Evolutionary conservation across 1,140 invertebrate species (phyloP).

Genomic region (Drosophila arawakana): DNA sequence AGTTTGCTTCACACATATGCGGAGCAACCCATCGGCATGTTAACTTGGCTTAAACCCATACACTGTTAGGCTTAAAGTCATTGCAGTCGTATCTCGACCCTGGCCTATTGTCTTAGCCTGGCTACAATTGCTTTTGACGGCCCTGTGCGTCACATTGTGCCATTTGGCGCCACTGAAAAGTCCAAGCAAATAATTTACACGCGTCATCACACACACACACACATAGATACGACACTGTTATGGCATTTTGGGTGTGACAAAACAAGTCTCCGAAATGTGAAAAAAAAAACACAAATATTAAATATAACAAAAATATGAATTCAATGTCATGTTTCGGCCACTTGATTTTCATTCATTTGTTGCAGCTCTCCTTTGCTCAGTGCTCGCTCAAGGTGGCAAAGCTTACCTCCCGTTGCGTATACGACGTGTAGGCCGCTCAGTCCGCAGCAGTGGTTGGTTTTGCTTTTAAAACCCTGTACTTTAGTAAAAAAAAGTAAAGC

Average conservation of each 20-base stretch:
- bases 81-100: neutral
- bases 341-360: slow-evolving; percentile 79
- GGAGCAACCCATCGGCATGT: neutral
- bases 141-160: slow-evolving; percentile 27
- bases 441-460: neutral
- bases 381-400: slow-evolving; percentile 12
- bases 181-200: slow-evolving; percentile 56
- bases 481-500: too few relatives aligned
- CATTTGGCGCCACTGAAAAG: slow-evolving; percentile 50
- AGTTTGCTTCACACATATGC: slow-evolving; percentile 23
- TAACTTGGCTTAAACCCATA: neutral
- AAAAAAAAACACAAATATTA: slow-evolving; percentile 4
- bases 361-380: slow-evolving; percentile 39
- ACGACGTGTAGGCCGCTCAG: slow-evolving; percentile 29
- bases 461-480: too few relatives aligned
- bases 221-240: slow-evolving; percentile 30
- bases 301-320: slow-evolving; percentile 32
- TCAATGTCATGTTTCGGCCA: slow-evolving; percentile 75
- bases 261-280: slow-evolving; percentile 33
- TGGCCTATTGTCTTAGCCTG: slow-evolving; percentile 21
- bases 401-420: slow-evolving; percentile 45
- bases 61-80: slow-evolving; percentile 1
- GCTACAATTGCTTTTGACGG: slow-evolving; percentile 6
- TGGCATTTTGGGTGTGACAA: slow-evolving; percentile 60
- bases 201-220: slow-evolving; percentile 32